Evolutionary conservation across 2,797 vertebrate genomes (phyloP), one percentile per base, ranked within the genome.

Genomic region (Sciurus carolinensis): DNA sequence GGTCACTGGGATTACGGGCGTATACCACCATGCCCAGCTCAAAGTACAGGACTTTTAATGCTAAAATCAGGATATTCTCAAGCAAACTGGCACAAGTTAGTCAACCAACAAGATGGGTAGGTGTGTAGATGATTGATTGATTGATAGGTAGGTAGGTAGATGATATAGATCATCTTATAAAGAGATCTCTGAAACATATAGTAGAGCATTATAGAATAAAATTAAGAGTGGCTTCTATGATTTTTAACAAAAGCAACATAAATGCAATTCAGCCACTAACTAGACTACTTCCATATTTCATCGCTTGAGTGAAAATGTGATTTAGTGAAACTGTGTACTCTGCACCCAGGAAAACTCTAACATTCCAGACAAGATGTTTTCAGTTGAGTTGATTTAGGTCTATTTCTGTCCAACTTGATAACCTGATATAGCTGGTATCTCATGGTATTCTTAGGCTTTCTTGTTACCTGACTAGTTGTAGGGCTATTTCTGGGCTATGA

Each of bases 231-330:
- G 59, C 59, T 83, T 33, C 62, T 89, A 62, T 54, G 80, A 73
- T 39, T 82, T 92, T 93, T 72, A 96, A 93, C 64, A 66, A 81
- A 94, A 88, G 13, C 20, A 71, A 18, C 18, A 26, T 30, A 86
- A 92, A 47, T 44, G 73, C 44, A 95, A 50, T 13, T 30, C 17
- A 44, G 8, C 11, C 76, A 87, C 33, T 75, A 57, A 54, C 59
- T 82, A 89, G 24, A 67, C 33, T 57, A 87, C 2, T 59, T 93
- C n/a, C 47, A 33, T 66, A 69, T 66, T 50, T n/a, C 67, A 18
- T 66, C 42, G 28, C 82, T 81, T 66, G 1, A 95, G 76, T 71
- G 28, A 57, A 96, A 94, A 83, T 28, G 26, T 57, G 20, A 5
- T 77, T 50, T 86, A 82, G 59, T 82, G 62, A 69, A 82, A 82